phyloP scores from a whole-genome alignment of 2,888 invertebrate species.

The Opisthograptis luteolata region DNA sequence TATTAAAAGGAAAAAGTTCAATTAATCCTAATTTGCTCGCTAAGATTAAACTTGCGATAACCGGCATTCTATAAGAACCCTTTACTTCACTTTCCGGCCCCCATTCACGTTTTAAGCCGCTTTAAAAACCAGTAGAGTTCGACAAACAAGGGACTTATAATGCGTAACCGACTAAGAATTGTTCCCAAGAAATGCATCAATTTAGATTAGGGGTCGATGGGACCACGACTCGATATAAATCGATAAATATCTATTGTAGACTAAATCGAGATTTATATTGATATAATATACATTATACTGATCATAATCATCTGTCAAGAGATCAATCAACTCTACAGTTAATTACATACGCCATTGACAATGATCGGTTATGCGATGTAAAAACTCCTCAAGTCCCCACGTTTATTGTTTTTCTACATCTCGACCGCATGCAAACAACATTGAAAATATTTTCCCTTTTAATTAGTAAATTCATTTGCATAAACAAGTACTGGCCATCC shows the following conservation, averaged over 20 bases:
- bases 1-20: conserved; percentile 79
- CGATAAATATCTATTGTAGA: conserved; percentile 44
- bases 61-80: conserved; percentile 75
- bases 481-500: conserved; percentile 70
- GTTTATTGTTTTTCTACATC: conserved; percentile 52
- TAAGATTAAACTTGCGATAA: conserved; percentile 80
- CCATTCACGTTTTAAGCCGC: conserved; percentile 75
- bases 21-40: conserved; percentile 83
- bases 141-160: conserved; percentile 79
- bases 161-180: conserved; percentile 75
- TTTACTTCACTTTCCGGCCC: conserved; percentile 70
- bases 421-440: conserved; percentile 66
- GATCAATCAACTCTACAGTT: conserved; percentile 60
- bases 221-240: conserved; percentile 44
- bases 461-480: conserved; percentile 79
- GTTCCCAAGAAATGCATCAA: conserved; percentile 62
- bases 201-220: conserved; percentile 55
- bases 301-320: conserved; percentile 41
- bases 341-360: conserved; percentile 65
- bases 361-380: conserved; percentile 49
- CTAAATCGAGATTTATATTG: conserved; percentile 21
- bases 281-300: not conserved
- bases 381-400: conserved; percentile 51
- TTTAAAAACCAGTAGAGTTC: conserved; percentile 75
- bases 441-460: conserved; percentile 78